Base-by-base conservation (phyloP, 2,797 vertebrate species). In the Crypturellus tataupa region DNA sequence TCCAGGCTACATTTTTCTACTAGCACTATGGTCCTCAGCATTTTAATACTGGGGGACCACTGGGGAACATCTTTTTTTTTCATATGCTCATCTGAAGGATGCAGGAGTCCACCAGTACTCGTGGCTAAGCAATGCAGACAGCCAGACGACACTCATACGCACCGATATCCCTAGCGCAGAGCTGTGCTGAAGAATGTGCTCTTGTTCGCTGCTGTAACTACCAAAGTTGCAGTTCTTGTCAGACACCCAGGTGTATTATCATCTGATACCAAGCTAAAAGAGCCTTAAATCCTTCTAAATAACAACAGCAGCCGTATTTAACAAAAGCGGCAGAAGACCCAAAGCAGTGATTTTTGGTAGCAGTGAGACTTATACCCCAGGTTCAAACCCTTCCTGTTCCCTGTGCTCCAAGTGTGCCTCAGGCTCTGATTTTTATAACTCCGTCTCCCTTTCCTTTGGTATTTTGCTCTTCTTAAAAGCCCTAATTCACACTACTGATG, bases 21-120 rank as follows among this genome's bases (percentile, higher is more conserved):
- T 40, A 96, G 70, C 69, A 85, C 87, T 51, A 84, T 23, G 55
- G 73, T 67, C 70, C 93, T 80, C 75, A 47, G 85, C 6, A 27
- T 91, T 90, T 91, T 89, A 96, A 93, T 93, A 95, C 82, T 93
- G n/a, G n/a, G n/a, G n/a, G n/a, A 58, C 63, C 79, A 53, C 33
- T 83, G 56, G 63, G 44, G 95, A 94, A 93, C 51, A 72, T 86
- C 88, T 89, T 69, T 72, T 81, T 87, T 81, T 94, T 91, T 85
- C 55, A 70, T 15, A 80, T 47, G 83, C 83, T 94, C 96, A 83
- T 85, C 88, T 93, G 78, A 85, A 90, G 93, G 92, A 55, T 53
- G 85, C 85, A 33, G 72, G 56, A 70, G 65, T 24, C 2, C 53
- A 37, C 39, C 58, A 72, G 69, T 31, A 49, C 64, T 81, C 46